A percentile compares a stretch with the other conserved stretches of the same genome.
Conservation (phyloP, 2,113 vertebrate species). For the Sebastes schlegelii region DNA sequence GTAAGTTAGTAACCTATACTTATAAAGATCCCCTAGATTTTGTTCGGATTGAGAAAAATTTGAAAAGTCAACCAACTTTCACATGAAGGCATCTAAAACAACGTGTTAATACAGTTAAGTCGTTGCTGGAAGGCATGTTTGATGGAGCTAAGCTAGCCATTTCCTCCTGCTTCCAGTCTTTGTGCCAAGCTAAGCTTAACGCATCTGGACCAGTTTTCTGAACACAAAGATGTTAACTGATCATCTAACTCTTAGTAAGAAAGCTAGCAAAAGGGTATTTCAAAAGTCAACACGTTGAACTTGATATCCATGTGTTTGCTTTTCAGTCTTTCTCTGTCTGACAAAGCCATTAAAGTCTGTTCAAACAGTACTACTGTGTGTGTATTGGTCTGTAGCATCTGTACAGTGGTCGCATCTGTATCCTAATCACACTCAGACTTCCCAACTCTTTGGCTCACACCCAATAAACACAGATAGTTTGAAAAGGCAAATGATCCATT, state of each 20-base stretch:
- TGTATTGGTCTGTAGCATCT: not conserved
- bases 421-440: not conserved
- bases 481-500: not conserved
- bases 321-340: not conserved
- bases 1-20: not conserved
- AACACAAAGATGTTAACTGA: not conserved
- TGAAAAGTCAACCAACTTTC: not conserved
- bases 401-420: not conserved
- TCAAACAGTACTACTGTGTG: not conserved
- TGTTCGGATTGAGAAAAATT: no score
- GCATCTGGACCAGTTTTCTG: not conserved
- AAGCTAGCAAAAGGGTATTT: not conserved
- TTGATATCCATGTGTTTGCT: not conserved
- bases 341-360: not conserved
- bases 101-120: not conserved
- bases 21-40: not conserved
- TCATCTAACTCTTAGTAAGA: not conserved
- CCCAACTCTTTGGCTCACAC: not conserved
- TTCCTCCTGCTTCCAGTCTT: conserved; percentile 1
- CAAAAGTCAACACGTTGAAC: not conserved
- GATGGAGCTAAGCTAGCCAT: not conserved
- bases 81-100: conserved; percentile 1
- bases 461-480: not conserved
- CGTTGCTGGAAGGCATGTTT: not conserved
- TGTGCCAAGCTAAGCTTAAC: not conserved